Evolutionary conservation across 2,113 vertebrate species (phyloP).

Genomic region (Murina feae): DNA sequence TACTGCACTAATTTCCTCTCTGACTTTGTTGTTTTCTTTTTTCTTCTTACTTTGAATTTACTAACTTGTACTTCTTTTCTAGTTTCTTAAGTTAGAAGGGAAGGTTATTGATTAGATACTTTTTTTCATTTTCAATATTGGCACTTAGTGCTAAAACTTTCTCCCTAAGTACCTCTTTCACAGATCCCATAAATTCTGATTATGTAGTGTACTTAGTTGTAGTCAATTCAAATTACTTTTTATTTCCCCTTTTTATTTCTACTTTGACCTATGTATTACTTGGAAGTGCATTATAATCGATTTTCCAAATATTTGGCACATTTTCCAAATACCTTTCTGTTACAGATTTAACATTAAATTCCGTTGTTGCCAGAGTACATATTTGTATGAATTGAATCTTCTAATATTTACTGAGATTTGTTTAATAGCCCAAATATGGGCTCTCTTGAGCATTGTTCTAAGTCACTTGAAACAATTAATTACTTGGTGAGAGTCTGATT

Average conservation of each 20-base stretch:
- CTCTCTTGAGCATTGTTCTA: neutral
- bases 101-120: neutral
- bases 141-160: neutral
- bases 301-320: neutral
- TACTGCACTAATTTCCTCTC: neutral
- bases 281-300: neutral
- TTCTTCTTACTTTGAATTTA: neutral
- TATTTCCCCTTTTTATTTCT: neutral
- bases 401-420: neutral
- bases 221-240: neutral
- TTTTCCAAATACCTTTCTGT: constrained; percentile 2
- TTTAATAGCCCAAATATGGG: neutral
- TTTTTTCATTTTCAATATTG: neutral
- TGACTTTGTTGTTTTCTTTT: neutral
- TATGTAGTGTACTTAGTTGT: neutral
- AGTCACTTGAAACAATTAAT: neutral
- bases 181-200: neutral
- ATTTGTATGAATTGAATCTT: neutral
- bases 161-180: neutral
- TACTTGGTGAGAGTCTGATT: neutral
- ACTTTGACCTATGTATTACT: neutral
- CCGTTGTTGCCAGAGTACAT: neutral
- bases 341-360: constrained; percentile 12
- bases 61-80: neutral
- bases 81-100: neutral